Percentiles rank a stretch among this genome's conserved stretches.
Conservation (phyloP, 2,797 vertebrate genomes). For the Syngnathus acus region DNA sequence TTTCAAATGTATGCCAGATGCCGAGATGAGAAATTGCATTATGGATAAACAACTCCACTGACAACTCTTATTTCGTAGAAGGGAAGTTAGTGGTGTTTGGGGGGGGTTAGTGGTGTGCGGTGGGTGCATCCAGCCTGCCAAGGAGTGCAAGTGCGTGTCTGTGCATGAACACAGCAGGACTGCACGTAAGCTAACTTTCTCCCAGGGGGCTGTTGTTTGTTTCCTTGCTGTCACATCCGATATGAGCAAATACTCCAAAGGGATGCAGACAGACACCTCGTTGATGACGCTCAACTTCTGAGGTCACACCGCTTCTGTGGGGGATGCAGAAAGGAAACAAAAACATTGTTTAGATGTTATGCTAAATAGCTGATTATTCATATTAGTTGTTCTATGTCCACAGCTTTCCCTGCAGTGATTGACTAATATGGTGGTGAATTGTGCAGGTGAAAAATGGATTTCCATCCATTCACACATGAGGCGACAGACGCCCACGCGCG, state of each 20-base stretch:
- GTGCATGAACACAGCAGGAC: constrained; percentile 22
- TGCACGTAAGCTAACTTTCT: constrained; percentile 26
- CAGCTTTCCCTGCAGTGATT: constrained; percentile 2
- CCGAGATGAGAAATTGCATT: neutral
- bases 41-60: neutral
- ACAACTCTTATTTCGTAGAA: neutral
- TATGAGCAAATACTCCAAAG: constrained; percentile 43
- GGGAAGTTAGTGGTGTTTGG: neutral
- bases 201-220: constrained; percentile 53
- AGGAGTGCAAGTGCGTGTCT: constrained; percentile 6
- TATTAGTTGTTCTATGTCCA: constrained; percentile 9
- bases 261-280: constrained; percentile 38
- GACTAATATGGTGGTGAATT: neutral
- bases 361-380: constrained; percentile 36
- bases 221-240: constrained; percentile 46
- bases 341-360: constrained; percentile 43
- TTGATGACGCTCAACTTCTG: constrained; percentile 34
- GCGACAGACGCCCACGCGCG: constrained; percentile 1
- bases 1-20: neutral
- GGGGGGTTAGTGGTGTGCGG: neutral
- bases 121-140: neutral
- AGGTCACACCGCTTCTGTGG: constrained; percentile 43
- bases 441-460: constrained; percentile 6
- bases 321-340: constrained; percentile 9
- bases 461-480: neutral